These are phyloP conservation scores for Tridacna crocea DNA, from an alignment of 2,888 invertebrate genomes.

Conservation along the genomic window DNA sequence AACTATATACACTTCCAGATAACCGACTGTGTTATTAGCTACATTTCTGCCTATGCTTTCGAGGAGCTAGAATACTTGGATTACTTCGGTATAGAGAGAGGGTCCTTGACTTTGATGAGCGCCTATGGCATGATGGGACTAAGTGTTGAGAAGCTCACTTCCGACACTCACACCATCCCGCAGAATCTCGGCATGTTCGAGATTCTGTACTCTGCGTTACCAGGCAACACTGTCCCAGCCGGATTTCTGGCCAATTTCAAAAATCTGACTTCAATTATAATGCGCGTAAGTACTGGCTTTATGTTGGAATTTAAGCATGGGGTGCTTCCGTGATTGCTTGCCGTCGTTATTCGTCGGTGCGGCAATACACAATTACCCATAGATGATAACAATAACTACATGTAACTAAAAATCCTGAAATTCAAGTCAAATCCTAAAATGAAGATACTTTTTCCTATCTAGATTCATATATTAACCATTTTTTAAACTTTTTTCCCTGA, in stretches of 20 bases:
- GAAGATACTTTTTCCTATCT: no score
- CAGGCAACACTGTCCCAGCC: constrained; percentile 50
- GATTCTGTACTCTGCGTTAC: constrained; percentile 55
- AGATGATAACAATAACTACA: no score
- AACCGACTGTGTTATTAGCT: constrained; percentile 57
- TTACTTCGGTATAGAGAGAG: constrained; percentile 62
- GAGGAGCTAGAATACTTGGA: constrained; percentile 61
- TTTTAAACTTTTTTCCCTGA: no score
- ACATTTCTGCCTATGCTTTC: constrained; percentile 59
- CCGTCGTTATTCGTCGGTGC: no score
- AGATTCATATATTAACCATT: no score
- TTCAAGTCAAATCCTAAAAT: no score
- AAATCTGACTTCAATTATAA: constrained; percentile 40
- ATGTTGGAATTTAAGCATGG: neutral
- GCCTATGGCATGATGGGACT: constrained; percentile 53
- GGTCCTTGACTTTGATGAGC: constrained; percentile 48
- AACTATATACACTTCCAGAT: constrained; percentile 37
- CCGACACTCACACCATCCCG: constrained; percentile 45
- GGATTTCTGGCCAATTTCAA: constrained; percentile 58
- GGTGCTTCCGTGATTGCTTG: no score
- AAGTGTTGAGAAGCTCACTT: constrained; percentile 53
- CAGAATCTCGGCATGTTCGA: constrained; percentile 58
- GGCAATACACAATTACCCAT: no score
- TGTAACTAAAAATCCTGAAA: no score
- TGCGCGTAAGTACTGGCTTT: constrained; percentile 26